Percentiles rank a stretch among this genome's conserved stretches.
Evolutionary conservation across 2,797 vertebrate genomes (phyloP).

Genomic region (Masticophis lateralis): DNA sequence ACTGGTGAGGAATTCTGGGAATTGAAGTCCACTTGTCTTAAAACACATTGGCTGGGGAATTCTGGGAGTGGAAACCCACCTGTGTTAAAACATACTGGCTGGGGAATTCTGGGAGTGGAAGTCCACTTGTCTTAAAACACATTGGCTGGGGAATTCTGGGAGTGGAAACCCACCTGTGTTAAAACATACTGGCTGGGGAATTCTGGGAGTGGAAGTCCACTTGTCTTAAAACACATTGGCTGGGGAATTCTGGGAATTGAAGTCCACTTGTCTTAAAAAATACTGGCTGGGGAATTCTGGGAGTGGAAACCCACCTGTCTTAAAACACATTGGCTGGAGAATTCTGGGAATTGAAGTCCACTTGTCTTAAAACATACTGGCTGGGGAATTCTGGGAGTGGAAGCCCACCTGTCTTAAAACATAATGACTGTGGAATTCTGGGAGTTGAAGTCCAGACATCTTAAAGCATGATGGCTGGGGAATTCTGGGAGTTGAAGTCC

Average conservation of each 20-base stretch:
- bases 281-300: no score
- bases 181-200: background rate
- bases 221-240: no score
- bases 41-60: background rate
- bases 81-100: background rate
- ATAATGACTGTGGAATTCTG: background rate
- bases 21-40: no score
- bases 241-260: no score
- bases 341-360: no score
- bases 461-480: background rate
- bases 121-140: background rate
- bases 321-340: no score
- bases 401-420: background rate
- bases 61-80: background rate
- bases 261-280: no score
- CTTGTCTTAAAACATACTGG: no score
- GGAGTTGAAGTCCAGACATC: background rate
- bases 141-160: no score
- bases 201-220: no score
- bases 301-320: no score
- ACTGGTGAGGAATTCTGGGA: background rate
- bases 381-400: background rate
- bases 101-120: background rate
- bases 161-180: no score
- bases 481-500: background rate